Evolutionary conservation across 1,140 invertebrate species (phyloP), one percentile per base, ranked within the genome.

Genomic region (Camponotus floridanus): DNA sequence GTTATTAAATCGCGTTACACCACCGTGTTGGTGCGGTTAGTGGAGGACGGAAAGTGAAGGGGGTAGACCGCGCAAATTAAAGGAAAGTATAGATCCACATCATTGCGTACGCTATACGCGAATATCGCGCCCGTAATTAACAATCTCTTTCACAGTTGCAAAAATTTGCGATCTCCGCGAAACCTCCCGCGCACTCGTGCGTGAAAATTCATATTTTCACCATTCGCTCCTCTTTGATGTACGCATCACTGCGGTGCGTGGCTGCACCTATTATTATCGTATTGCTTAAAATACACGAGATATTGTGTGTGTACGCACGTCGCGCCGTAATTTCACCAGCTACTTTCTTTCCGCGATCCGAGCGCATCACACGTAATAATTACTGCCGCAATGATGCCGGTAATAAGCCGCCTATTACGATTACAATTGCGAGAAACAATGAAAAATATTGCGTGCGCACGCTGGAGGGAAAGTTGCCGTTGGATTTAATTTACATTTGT

Each of bases 331-430:
- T 87, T 90, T 87, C 88, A 80, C 67, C 61, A 45, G 45, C 61
- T 36, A 87, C 88, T 89, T 89, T 90, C 88, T 89, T 90, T 85
- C 88, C 88, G 88, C 88, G 84, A 88, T 88, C 51, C 76, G 21
- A 9, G 57, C 39, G 85, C 65, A 45, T 65, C 61, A 36, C 55
- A 85, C 74, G 88, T 89, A 90, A 90, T 85, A 89, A 90, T 90
- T 89, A 87, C 67, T 33, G 61, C 79, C 31, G 61, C 39, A 73
- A 79, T 84, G 73, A 62, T 51, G 64, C 11, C 62, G 74, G 65
- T 76, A 76, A 89, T 70, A 51, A 51, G 33, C 48, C 7, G 26
- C 26, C 18, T 78, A 59, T 81, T 88, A 83, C 42, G 87, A 89
- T 74, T 48, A 55, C n/a, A 59, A 86, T 86, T 86, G 76, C 36